Evolutionary conservation across 2,113 vertebrate species (phyloP), one percentile per base, ranked within the genome.

Genomic region (Tragelaphus buxtoni): DNA sequence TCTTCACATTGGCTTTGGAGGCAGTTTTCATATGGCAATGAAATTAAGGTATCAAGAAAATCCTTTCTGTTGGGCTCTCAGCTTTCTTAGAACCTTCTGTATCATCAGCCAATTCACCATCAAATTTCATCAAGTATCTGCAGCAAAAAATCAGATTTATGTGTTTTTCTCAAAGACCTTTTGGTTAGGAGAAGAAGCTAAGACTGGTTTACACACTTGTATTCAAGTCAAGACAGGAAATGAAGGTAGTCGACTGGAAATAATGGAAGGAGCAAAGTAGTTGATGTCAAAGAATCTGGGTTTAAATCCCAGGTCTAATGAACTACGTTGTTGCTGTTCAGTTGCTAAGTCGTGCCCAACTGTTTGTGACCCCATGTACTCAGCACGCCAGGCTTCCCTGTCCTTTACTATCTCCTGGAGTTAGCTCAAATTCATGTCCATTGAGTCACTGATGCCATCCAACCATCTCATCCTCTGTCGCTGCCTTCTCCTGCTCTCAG

Each of bases 61-160:
- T 45, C 28, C 61, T 74, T 83, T 26, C 61, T 32, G 51, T 55
- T 92, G 45, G 55, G 60, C 16, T 88, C 16, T 61, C 9, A 39
- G 11, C 63, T 82, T 92, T 88, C 61, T 95, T 83, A 53, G 14
- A 72, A 69, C 3, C 60, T 42, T 92, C 32, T 56, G 13, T 45
- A 22, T 91, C 35, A 39, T 39, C 30, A 91, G 20, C 26, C 39
- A 87, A 0, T 61, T 69, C n/a, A 47, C 47, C 47, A 72, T 92
- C 74, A 91, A 30, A 30, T 81, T 83, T 88, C 65, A 89, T 65
- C 18, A 49, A 26, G 24, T 6, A 39, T 9, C 12, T 55, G 16
- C 17, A 76, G 83, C n/a, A 32, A 82, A 92, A 72, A 92, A 56
- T 93, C 42, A 93, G 77, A 65, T 84, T 77, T n/a, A 32, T 28